These are phyloP conservation scores for Stenurella melanura DNA, from an alignment of 2,888 invertebrate species.

Conservation along the genomic window DNA sequence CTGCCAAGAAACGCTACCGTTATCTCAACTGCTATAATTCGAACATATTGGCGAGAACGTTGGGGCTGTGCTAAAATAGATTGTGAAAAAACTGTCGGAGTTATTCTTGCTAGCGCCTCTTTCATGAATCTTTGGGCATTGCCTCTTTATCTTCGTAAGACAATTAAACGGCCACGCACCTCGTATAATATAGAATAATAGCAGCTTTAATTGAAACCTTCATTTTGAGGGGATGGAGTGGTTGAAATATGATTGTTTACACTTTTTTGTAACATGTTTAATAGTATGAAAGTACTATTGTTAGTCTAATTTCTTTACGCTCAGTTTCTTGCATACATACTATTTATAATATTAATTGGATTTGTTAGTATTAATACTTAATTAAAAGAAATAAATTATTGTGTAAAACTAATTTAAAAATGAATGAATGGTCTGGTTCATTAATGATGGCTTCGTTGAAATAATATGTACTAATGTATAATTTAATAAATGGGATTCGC, in stretches of 20 bases:
- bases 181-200: constrained; percentile 3
- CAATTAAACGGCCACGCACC: background rate
- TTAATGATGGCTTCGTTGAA: too few species aligned
- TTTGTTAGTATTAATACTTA: too few species aligned
- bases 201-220: background rate
- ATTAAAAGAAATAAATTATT: too few species aligned
- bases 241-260: background rate
- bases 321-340: too few species aligned
- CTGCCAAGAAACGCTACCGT: background rate
- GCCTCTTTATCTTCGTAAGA: background rate
- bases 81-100: background rate
- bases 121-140: background rate
- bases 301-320: too few species aligned
- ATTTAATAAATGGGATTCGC: too few species aligned
- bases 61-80: background rate
- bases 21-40: background rate
- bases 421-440: too few species aligned
- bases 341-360: too few species aligned
- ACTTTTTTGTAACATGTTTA: too few species aligned
- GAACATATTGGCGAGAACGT: background rate
- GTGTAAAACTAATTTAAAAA: too few species aligned
- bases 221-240: background rate
- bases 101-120: background rate
- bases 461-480: too few species aligned
- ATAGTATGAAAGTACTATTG: too few species aligned